These are phyloP conservation scores for Asobara japonica DNA, from an alignment of 1,140 invertebrate species.

Conservation along the genomic window DNA sequence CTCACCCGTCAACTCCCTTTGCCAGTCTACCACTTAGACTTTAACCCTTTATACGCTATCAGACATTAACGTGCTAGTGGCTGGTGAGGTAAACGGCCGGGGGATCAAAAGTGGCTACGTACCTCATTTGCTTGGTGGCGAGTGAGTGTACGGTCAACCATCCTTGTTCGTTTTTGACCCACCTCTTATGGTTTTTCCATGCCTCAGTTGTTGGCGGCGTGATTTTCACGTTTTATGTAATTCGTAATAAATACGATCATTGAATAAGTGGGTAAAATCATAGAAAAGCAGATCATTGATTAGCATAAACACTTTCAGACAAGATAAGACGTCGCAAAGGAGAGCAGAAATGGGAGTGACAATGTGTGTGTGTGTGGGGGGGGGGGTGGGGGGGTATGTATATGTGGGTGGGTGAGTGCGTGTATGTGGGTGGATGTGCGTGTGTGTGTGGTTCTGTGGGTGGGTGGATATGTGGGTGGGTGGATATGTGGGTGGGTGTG, in stretches of 20 bases:
- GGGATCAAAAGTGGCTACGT: constrained; percentile 7
- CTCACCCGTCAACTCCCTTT: neutral
- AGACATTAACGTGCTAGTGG: neutral
- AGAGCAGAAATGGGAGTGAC: no score
- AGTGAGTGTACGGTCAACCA: neutral
- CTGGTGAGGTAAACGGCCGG: neutral
- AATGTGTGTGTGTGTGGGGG: no score
- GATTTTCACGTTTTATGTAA: neutral
- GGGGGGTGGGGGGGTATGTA: no score
- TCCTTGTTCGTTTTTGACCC: neutral
- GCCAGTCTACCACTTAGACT: neutral
- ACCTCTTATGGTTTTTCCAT: neutral
- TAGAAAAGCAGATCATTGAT: no score
- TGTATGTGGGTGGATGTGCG: no score
- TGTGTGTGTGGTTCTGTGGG: no score
- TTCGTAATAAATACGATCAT: neutral
- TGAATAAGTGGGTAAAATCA: no score
- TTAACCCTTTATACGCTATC: neutral
- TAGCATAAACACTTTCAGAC: no score
- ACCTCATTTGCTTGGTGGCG: neutral
- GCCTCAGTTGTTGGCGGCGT: neutral
- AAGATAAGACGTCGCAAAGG: no score
- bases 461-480: no score
- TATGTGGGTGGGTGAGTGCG: no score
- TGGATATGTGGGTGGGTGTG: no score